Conservation (phyloP, 2,888 invertebrate species). For the Brachyopa scutellaris region DNA sequence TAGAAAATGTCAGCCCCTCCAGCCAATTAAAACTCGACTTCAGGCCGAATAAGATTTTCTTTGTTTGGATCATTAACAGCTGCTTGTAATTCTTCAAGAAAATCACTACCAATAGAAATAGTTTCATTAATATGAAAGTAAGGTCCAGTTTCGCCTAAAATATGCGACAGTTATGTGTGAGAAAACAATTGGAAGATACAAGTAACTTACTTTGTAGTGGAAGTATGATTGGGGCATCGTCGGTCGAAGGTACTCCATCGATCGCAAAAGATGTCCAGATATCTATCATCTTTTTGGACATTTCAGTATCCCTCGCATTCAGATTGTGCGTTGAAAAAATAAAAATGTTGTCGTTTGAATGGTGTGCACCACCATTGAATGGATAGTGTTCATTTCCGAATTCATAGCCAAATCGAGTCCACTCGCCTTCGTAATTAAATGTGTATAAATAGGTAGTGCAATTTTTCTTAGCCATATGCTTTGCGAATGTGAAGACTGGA, state of each 20-base stretch:
- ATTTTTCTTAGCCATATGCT: slow-evolving; percentile 74
- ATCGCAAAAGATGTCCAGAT: slow-evolving; percentile 81
- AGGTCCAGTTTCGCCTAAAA: slow-evolving; percentile 78
- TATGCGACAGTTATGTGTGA: neutral
- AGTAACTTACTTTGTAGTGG: slow-evolving; percentile 72
- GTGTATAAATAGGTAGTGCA: slow-evolving; percentile 82
- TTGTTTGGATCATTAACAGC: slow-evolving; percentile 78
- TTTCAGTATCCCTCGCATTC: slow-evolving; percentile 77
- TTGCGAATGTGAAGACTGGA: slow-evolving; percentile 80
- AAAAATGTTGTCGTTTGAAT: slow-evolving; percentile 85
- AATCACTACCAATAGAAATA: slow-evolving; percentile 74
- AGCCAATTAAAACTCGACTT: slow-evolving; percentile 75
- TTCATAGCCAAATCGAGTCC: slow-evolving; percentile 82
- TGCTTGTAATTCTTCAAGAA: slow-evolving; percentile 77
- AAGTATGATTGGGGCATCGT: slow-evolving; percentile 52
- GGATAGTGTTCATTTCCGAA: slow-evolving; percentile 81
- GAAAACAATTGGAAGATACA: neutral
- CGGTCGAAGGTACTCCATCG: slow-evolving; percentile 76
- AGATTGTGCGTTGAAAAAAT: slow-evolving; percentile 82
- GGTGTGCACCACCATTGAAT: slow-evolving; percentile 83
- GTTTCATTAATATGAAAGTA: slow-evolving; percentile 78
- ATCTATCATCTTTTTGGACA: slow-evolving; percentile 82
- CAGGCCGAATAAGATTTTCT: slow-evolving; percentile 73
- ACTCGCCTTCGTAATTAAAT: slow-evolving; percentile 82
- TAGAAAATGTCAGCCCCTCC: too few species aligned